phyloP scores from a whole-genome alignment of 2,888 invertebrate genomes.

The Deilephila elpenor region DNA sequence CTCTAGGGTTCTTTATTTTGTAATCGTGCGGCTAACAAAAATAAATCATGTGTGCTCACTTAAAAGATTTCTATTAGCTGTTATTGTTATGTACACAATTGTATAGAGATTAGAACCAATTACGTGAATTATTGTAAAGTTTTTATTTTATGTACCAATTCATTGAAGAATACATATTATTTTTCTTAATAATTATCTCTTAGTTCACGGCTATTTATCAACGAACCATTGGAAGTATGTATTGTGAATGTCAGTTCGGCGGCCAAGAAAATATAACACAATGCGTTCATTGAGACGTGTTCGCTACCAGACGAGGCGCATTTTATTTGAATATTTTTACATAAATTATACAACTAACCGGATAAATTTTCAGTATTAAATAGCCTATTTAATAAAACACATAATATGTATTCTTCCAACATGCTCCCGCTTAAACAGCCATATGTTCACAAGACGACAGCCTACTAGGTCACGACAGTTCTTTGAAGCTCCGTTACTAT shows the following conservation, averaged over 20 bases:
- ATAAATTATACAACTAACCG: background rate
- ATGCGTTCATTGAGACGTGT: background rate
- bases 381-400: background rate
- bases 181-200: no score
- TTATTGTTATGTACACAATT: no score
- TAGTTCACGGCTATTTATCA: no score
- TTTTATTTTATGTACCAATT: background rate
- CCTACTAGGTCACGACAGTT: background rate
- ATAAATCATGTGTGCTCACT: background rate
- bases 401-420: background rate
- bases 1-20: background rate
- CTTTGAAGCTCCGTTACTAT: slow-evolving; percentile 1
- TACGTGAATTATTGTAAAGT: no score
- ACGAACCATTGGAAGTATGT: no score
- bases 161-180: no score
- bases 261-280: no score
- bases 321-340: background rate
- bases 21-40: background rate
- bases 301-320: background rate
- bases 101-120: background rate
- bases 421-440: background rate
- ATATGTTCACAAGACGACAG: background rate
- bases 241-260: no score
- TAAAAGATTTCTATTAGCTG: background rate
- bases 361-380: background rate